These are phyloP conservation scores for Balearica regulorum DNA, from an alignment of 2,797 vertebrate species.

Conservation along the genomic window DNA sequence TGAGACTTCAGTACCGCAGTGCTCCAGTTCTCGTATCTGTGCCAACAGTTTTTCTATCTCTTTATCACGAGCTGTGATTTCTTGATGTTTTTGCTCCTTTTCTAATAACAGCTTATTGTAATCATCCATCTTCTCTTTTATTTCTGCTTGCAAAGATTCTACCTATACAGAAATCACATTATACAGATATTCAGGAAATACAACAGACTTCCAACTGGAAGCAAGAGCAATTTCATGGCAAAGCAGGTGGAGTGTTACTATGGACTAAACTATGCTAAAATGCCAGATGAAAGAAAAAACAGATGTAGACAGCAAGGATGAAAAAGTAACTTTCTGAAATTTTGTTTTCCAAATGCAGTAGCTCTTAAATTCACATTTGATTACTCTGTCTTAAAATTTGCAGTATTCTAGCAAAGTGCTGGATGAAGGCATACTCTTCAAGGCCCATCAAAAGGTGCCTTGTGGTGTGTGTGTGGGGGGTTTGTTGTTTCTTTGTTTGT, in stretches of 20 bases:
- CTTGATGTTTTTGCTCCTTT: slow-evolving; percentile 83
- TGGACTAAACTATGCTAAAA: not conserved
- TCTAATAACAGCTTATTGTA: slow-evolving; percentile 78
- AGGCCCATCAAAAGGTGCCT: not conserved
- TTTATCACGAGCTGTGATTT: slow-evolving; percentile 81
- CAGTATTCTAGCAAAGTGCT: not conserved
- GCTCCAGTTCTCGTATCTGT: slow-evolving; percentile 83
- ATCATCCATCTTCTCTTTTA: slow-evolving; percentile 86
- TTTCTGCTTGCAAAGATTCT: slow-evolving; percentile 84
- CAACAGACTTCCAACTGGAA: not conserved
- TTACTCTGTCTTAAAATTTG: not conserved
- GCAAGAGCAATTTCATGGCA: not conserved
- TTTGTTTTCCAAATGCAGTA: not conserved
- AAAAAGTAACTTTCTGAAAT: slow-evolving; percentile 8
- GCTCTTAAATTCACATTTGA: not conserved
- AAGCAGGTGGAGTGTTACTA: not conserved
- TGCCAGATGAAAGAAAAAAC: not conserved
- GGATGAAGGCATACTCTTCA: not conserved
- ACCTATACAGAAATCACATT: slow-evolving; percentile 73
- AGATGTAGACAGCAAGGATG: not conserved
- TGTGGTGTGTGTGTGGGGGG: rapidly evolving
- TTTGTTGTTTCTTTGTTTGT: not conserved
- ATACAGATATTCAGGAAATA: not conserved
- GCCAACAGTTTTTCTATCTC: slow-evolving; percentile 85
- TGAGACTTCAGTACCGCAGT: slow-evolving; percentile 67